Evolutionary conservation across 2,888 invertebrate species (phyloP).

Genomic region (Campaea margaritaria): DNA sequence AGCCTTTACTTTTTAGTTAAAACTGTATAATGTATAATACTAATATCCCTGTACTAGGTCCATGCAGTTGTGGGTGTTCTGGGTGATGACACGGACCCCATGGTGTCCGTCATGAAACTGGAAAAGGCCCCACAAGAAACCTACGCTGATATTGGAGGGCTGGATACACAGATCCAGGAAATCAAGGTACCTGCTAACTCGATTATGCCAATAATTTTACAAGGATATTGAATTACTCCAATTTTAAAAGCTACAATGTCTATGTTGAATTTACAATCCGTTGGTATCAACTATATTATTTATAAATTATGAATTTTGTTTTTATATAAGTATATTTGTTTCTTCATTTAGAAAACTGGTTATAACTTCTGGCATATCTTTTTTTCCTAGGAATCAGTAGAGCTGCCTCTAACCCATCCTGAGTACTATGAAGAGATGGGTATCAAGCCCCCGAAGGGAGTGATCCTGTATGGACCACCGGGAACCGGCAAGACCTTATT

Average conservation of each 20-base stretch:
- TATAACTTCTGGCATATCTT: no score
- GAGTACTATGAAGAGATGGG: slow-evolving; percentile 99
- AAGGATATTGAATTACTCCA: no score
- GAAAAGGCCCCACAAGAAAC: slow-evolving; percentile 99
- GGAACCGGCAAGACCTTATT: slow-evolving; percentile 99
- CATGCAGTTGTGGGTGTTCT: slow-evolving; percentile 99
- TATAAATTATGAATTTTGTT: no score
- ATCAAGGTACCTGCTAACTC: slow-evolving; percentile 68
- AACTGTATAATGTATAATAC: no score
- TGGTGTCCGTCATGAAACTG: slow-evolving; percentile 99
- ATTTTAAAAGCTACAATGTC: no score
- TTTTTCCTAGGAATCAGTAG: slow-evolving; percentile 93
- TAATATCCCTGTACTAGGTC: slow-evolving; percentile 84
- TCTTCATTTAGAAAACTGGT: no score
- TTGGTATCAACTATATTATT: no score
- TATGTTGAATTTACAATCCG: no score
- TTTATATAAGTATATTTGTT: background rate
- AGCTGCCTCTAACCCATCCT: slow-evolving; percentile 98
- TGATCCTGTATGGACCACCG: slow-evolving; percentile 98
- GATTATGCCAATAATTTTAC: background rate
- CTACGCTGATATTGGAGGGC: slow-evolving; percentile 98
- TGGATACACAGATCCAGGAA: slow-evolving; percentile 97
- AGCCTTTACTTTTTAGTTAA: no score
- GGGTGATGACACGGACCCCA: slow-evolving; percentile 99
- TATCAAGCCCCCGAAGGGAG: slow-evolving; percentile 99